Base-by-base conservation (phyloP, 1,140 invertebrate species). In the Ephestia elutella region DNA sequence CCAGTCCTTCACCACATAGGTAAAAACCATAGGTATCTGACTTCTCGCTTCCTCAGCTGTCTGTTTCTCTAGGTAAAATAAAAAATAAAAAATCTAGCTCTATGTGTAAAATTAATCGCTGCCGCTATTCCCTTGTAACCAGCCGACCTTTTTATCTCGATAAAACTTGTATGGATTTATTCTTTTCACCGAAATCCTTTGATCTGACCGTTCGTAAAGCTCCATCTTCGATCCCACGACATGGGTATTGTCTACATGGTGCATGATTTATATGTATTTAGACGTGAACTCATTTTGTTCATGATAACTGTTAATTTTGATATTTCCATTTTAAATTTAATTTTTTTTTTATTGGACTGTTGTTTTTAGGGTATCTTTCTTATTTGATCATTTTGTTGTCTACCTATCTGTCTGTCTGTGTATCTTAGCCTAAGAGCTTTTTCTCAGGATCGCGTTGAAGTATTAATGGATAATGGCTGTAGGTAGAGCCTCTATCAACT, bases 91-190 rank as follows among this genome's bases (percentile, higher is more conserved):
- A n/a, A n/a, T n/a, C n/a, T n/a, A n/a, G n/a, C n/a, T n/a, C n/a
- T n/a, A n/a, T n/a, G 3, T n/a, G n/a, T 4, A 3, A 44, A 11
- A 10, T 10, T 32, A 50, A 50, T 20, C 50, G 57, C 50, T 54
- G 10, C 1, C 44, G 38, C 49, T 54, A 25, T 19, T 62, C 0
- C 49, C 56, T 63, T 60, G 44, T 35, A 54, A 56, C 51, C 17
- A 48, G 8, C 19, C 9, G 54, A 55, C 30, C 63, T 60, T 62
- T 44, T 65, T 66, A 73, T 68, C 68, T 67, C 60, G 61, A 70
- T 72, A 70, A 70, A 74, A 70, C 65, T 71, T 69, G 17, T 30
- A 62, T 62, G 61, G 66, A 74, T 73, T 70, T 71, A 73, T 71
- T 66, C 60, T 66, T 73, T 67, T 67, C 50, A 61, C 54, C 17